Evolutionary conservation across 2,113 vertebrate genomes (phyloP), one percentile per base, ranked within the genome.

Genomic region (Chaetura pelagica): DNA sequence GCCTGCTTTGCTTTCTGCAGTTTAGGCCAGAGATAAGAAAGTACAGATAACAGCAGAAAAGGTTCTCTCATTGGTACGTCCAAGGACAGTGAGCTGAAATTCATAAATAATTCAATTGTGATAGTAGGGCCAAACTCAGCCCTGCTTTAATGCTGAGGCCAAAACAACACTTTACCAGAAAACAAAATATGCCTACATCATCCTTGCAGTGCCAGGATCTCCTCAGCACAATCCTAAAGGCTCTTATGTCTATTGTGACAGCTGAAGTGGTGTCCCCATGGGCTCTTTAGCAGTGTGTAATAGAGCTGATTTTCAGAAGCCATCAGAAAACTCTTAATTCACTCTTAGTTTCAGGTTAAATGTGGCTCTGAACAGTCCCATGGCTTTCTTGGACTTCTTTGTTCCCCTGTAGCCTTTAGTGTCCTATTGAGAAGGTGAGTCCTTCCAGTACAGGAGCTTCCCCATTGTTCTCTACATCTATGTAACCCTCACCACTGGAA

Each of bases 21-120:
- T 85, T 90, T 62, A 74, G 76, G 63, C 59, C 34, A 64, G 55
- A 94, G 94, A 93, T 90, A 84, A 94, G 76, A 81, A 92, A 72
- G 57, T 30, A 81, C 27, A 68, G 40, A 78, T 21, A 90, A 27
- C 34, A 72, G 54, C 61, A 78, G 61, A 48, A 80, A 90, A 84
- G 19, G 27, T 86, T 81, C 34, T 88, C 40, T 32, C 49, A 73
- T 2, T 7, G 48, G n/a, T 55, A 54, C 23, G 7, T 81, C 68
- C 90, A 94, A 93, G 92, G 87, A 68, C 66, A 89, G 38, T 26
- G 38, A 67, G 52, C 73, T 90, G 77, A 89, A 93, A 81, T 74
- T 78, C 44, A 84, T 52, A 90, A 95, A 94, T 90, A 95, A 87
- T n/a, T 92, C 44, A 91, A 84, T 44, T 35, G 20, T 1, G 8